Percentiles rank a stretch among this genome's conserved stretches.
Evolutionary conservation across 2,113 vertebrate genomes (phyloP).

Genomic region (Synodontis membranacea): DNA sequence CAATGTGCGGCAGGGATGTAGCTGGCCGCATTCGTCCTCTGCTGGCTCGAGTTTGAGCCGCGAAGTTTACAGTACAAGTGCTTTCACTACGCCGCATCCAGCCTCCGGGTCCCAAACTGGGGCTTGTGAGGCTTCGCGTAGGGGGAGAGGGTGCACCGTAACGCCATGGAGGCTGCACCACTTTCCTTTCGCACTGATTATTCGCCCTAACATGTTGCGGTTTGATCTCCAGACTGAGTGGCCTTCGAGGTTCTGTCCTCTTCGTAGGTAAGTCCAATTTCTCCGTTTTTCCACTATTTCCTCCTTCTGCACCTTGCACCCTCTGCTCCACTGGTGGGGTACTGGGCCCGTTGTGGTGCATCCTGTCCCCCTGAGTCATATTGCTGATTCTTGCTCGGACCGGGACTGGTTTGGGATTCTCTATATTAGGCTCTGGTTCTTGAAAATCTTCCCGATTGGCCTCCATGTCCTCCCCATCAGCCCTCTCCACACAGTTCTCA

Average conservation of each 20-base stretch:
- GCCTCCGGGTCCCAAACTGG: constrained; percentile 64
- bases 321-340: constrained; percentile 42
- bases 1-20: constrained; percentile 86
- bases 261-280: neutral
- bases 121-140: constrained; percentile 68
- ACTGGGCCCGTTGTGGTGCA: constrained; percentile 65
- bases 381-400: constrained; percentile 42
- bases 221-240: constrained; percentile 65
- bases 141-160: constrained; percentile 68
- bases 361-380: constrained; percentile 57
- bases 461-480: constrained; percentile 58
- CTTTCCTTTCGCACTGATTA: constrained; percentile 52
- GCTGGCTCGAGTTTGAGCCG: constrained; percentile 31
- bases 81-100: constrained; percentile 81
- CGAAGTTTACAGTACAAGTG: constrained; percentile 72
- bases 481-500: constrained; percentile 74
- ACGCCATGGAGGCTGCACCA: constrained; percentile 72
- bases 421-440: constrained; percentile 51
- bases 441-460: constrained; percentile 45
- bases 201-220: constrained; percentile 53
- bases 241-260: constrained; percentile 52
- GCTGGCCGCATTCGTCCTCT: constrained; percentile 74
- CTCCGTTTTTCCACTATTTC: constrained; percentile 26
- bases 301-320: constrained; percentile 34
- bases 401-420: constrained; percentile 47